Base-by-base conservation (phyloP, 2,113 vertebrate genomes). In the Sebastes fasciatus region DNA sequence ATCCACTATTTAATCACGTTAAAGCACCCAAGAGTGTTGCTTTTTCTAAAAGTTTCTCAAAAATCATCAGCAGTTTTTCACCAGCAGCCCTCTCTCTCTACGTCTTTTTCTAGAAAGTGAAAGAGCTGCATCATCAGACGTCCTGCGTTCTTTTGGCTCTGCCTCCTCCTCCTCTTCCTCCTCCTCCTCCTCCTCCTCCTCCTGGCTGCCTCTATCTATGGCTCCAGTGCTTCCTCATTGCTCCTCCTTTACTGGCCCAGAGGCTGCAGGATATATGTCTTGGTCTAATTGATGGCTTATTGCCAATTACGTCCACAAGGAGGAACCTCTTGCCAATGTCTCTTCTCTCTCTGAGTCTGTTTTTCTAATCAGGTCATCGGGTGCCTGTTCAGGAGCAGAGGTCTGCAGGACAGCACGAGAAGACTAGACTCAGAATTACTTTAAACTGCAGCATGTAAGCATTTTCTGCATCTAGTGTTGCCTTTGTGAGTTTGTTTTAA, bases 101-200 rank as follows among this genome's bases (percentile, higher is more conserved):
- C 2, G 5, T 48, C 6, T 57, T 65, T 46, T 69, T 77, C 26
- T 43, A 2, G 14, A 67, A 57, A 42, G 4, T 21, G 23, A 86
- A 85, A 79, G 61, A 48, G 75, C 75, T 87, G 71, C 61, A 57
- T 89, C 73, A 78, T 74, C 87, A 89, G 77, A 78, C 48, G 9
- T 61, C 62, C 63, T 74, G 63, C 4, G 49, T 55, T 60, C 40
- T 46, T 52, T 74, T 86, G 77, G 69, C 84, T 71, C 79, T 49
- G 65, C 58, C 40, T 63, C 54, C 12, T 14, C 52, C 40, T 77
- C 71, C 52, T 63, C 21, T 69, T 68, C 55, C 8, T 11, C 55
- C 55, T 57, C 55, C 21, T 12, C 52, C 46, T 12, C 52, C 46
- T 58, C 48, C 12, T 14, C 58, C 34, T 77, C 63, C 52, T 65